Evolutionary conservation across 2,888 invertebrate genomes (phyloP), one percentile per base, ranked within the genome.

Genomic region (Tenthredo mesomela): DNA sequence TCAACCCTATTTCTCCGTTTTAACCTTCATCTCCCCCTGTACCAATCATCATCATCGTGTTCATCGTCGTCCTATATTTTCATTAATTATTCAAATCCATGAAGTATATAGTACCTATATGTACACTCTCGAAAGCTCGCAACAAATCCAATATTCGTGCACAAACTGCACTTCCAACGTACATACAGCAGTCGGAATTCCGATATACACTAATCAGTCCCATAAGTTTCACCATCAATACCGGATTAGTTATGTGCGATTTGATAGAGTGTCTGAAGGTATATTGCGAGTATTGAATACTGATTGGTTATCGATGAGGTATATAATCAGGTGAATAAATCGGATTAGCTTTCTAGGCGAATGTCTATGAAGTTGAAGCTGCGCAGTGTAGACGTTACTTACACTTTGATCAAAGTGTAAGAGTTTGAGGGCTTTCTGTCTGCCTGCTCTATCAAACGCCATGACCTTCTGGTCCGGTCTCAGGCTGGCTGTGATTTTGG

Each of bases 281-380:
- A 50, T 50, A 50, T 50, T n/a, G 50, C 5, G 77, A 37, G 58
- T n/a, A 54, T 54, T 54, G 78, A 58, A 78, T 78, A 21, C 78
- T 58, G 29, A 78, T 78, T 78, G 50, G 54, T 78, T 78, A 78
- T 58, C 54, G 58, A 54, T 78, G 50, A 78, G 50, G 33, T 78
- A 54, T 78, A 54, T 78, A 58, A 78, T 78, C 25, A 58, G 78
- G 18, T 58, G 25, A 54, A 33, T 15, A 29, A 54, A n/a, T 78
- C 58, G 10, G 37, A 78, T 78, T 10, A 50, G 37, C 54, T 47
- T 29, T 78, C 6, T 25, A 2, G 29, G 1, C 29, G 7, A 25
- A 25, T 75, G 9, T 61, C 61, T 61, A 10, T 10, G 2, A 61
- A n/a, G 54, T 5, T n/a, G 54, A 54, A 54, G n/a, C 58, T 21